phyloP scores from a whole-genome alignment of 1,140 invertebrate species.

The Lucilia cuprina region DNA sequence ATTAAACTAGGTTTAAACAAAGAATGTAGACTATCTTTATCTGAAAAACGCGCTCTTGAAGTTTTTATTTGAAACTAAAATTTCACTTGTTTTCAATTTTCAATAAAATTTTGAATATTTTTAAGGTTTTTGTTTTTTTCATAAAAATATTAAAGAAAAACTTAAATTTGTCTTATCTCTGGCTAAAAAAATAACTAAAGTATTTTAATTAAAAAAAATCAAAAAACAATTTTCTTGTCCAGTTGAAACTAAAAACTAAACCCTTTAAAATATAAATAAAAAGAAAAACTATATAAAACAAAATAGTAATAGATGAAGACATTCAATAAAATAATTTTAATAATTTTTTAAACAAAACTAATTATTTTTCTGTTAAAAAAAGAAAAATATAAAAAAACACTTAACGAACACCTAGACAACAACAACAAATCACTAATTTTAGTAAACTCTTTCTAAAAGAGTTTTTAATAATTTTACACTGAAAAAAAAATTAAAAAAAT shows the following conservation, averaged over 20 bases:
- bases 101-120: not conserved
- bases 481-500: no score
- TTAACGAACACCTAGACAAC: not conserved
- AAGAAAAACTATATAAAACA: not conserved
- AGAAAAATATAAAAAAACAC: not conserved
- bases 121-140: not conserved
- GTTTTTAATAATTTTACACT: not conserved
- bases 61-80: no score
- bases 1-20: no score
- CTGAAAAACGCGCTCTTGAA: no score
- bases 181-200: not conserved
- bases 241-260: not conserved
- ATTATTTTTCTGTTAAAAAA: not conserved
- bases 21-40: no score
- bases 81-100: not conserved
- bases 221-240: not conserved
- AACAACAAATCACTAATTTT: constrained; percentile 8
- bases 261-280: not conserved
- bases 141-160: not conserved
- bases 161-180: not conserved
- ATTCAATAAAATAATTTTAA: not conserved
- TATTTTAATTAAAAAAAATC: not conserved
- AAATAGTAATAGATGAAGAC: not conserved
- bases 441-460: not conserved
- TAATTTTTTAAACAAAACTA: not conserved